Evolutionary conservation across 2,888 invertebrate genomes (phyloP).

Genomic region (Netelia melanura): DNA sequence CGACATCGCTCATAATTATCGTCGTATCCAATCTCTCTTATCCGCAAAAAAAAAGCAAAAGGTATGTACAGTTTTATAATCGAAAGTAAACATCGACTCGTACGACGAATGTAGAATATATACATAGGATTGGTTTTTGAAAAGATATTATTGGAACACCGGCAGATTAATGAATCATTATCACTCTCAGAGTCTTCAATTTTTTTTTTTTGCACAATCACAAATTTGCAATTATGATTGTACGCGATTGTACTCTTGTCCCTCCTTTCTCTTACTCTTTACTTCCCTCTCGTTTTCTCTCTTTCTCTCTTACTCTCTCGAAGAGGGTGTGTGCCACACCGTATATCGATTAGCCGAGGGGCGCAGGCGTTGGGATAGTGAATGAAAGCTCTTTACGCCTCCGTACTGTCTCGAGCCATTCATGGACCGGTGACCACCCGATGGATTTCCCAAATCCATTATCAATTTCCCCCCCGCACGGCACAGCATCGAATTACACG

Average conservation of each 20-base stretch:
- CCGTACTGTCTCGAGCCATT: constrained; percentile 75
- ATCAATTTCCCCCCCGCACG: constrained; percentile 45
- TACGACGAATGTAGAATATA: too few relatives aligned
- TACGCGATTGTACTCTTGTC: constrained; percentile 1
- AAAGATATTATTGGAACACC: background rate
- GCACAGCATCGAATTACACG: constrained; percentile 48
- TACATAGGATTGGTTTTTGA: background rate
- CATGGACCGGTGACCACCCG: constrained; percentile 74
- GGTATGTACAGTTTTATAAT: too few relatives aligned
- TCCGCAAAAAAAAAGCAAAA: too few relatives aligned
- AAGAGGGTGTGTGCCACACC: constrained; percentile 71
- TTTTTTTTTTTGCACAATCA: background rate
- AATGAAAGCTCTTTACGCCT: constrained; percentile 79
- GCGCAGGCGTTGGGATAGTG: constrained; percentile 78
- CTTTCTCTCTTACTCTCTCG: constrained; percentile 52
- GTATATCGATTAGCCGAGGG: constrained; percentile 77
- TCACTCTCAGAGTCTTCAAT: background rate
- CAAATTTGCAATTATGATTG: background rate
- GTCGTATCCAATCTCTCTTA: too few relatives aligned
- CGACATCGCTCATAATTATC: too few relatives aligned
- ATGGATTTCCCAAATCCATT: constrained; percentile 65
- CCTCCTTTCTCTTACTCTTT: background rate
- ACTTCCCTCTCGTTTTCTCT: constrained; percentile 14
- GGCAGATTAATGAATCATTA: background rate
- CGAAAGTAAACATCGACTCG: too few relatives aligned